These are phyloP conservation scores for Stegana nigrithorax DNA, from an alignment of 2,888 invertebrate species.

Conservation along the genomic window DNA sequence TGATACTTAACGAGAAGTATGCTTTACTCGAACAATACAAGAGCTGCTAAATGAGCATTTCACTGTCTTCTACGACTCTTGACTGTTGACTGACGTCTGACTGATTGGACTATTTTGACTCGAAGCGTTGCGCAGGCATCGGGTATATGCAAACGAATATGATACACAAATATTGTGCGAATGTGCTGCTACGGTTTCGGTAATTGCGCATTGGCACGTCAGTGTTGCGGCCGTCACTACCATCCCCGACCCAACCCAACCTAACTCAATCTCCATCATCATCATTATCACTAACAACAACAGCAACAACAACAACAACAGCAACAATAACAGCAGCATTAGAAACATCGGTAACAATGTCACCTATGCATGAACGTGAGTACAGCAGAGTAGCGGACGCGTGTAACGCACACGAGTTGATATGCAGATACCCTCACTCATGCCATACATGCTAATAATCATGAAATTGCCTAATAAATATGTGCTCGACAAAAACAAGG, in stretches of 20 bases:
- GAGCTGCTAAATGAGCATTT: too few species aligned
- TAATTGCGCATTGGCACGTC: conserved; percentile 50
- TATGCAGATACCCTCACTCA: neutral
- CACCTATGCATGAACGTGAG: neutral
- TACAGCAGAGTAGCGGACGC: too few species aligned
- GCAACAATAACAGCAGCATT: neutral
- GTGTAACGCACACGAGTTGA: neutral
- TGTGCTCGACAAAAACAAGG: conserved; percentile 2
- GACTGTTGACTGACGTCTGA: too few species aligned
- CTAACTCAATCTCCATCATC: too few species aligned
- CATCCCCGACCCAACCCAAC: too few species aligned
- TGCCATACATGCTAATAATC: neutral
- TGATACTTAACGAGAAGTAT: too few species aligned
- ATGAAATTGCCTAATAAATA: conserved; percentile 14
- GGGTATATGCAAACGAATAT: conserved; percentile 37
- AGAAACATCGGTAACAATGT: too few species aligned
- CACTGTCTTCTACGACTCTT: too few species aligned
- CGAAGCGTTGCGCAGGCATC: neutral
- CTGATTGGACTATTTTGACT: too few species aligned
- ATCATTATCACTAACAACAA: neutral
- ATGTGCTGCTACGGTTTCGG: conserved; percentile 42
- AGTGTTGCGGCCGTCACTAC: too few species aligned
- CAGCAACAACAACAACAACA: neutral
- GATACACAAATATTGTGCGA: conserved; percentile 53
- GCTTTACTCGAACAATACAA: too few species aligned